phyloP scores from a whole-genome alignment of 2,113 vertebrate species.

The Nipponia nippon region DNA sequence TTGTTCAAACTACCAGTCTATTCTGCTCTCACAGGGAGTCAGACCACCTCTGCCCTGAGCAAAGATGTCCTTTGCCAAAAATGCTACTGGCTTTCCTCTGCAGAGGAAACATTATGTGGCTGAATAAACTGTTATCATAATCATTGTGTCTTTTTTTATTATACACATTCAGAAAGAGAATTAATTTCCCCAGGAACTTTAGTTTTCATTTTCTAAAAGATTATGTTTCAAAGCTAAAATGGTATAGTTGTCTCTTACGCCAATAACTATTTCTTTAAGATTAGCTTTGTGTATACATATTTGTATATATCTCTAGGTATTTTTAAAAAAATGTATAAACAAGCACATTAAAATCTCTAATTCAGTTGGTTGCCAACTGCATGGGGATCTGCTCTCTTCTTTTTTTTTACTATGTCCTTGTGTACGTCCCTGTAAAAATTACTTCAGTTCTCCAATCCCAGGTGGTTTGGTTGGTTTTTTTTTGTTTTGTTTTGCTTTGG shows the following conservation, averaged over 20 bases:
- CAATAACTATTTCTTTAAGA: neutral
- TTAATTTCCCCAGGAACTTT: neutral
- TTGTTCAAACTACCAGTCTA: neutral
- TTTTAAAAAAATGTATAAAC: neutral
- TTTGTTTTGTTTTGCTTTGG: too few relatives aligned
- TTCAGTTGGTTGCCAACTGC: neutral
- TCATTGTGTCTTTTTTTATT: neutral
- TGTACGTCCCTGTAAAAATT: neutral
- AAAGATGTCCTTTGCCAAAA: neutral
- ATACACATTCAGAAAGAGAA: neutral
- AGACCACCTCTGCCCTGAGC: neutral
- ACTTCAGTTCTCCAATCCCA: neutral
- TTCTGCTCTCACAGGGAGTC: neutral
- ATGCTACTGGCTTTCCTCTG: neutral
- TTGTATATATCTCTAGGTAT: neutral
- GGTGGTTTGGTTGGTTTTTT: neutral
- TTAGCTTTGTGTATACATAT: neutral
- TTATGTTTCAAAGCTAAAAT: rapidly evolving
- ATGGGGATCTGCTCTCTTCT: neutral
- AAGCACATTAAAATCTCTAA: neutral
- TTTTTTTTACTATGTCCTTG: neutral
- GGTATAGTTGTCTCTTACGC: neutral
- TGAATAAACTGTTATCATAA: neutral
- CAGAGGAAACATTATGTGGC: neutral
- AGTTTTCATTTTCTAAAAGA: neutral